A percentile compares a stretch with the other conserved stretches of the same genome.
These are phyloP conservation scores for Octomys mimax DNA, from an alignment of 2,797 vertebrate genomes.

Conservation along the genomic window DNA sequence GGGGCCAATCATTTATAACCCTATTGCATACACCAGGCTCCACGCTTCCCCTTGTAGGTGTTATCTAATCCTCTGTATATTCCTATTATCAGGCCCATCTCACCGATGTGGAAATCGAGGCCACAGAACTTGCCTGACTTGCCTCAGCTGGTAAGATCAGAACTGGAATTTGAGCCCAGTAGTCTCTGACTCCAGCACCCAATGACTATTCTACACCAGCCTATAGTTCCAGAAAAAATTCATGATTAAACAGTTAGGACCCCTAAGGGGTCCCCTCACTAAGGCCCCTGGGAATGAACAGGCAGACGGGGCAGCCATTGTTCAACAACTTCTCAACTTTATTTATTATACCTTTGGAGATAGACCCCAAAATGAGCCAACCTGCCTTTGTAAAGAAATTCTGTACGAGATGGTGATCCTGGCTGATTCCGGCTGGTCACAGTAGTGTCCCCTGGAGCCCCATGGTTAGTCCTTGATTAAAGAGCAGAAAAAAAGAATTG, in stretches of 20 bases:
- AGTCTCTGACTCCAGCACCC: slow-evolving; percentile 33
- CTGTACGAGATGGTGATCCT: slow-evolving; percentile 96
- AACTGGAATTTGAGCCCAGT: slow-evolving; percentile 38
- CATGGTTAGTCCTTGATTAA: slow-evolving; percentile 95
- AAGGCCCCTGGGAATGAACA: background rate
- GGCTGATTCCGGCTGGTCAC: slow-evolving; percentile 96
- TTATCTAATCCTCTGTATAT: background rate
- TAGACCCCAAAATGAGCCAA: slow-evolving; percentile 95
- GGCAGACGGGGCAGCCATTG: slow-evolving; percentile 80
- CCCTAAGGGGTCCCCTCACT: background rate
- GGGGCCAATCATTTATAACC: background rate
- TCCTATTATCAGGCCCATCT: background rate
- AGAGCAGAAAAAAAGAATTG: slow-evolving; percentile 97
- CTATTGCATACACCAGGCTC: background rate
- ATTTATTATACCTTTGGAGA: slow-evolving; percentile 90
- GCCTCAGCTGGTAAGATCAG: slow-evolving; percentile 26
- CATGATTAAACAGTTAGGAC: background rate
- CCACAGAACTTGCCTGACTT: background rate
- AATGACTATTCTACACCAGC: background rate
- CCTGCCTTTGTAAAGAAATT: slow-evolving; percentile 94
- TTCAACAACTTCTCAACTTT: slow-evolving; percentile 87
- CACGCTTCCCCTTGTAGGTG: background rate
- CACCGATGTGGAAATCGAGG: background rate
- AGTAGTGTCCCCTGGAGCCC: slow-evolving; percentile 97
- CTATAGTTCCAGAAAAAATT: slow-evolving; percentile 8